phyloP scores from a whole-genome alignment of 2,113 vertebrate genomes.

The Irena cyanogastra region DNA sequence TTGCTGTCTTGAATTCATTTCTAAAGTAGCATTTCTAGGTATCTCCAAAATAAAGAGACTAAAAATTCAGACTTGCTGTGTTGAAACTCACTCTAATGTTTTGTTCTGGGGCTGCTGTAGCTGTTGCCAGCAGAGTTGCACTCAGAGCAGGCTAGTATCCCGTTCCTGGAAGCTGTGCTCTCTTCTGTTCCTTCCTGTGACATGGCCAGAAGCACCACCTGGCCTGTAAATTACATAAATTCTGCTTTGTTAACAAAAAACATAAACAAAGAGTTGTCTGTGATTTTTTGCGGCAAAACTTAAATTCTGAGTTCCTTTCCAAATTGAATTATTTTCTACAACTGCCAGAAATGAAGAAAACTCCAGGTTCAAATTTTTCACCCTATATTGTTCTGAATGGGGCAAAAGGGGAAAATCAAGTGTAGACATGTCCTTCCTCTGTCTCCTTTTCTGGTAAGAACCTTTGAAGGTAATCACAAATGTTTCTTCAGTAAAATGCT shows the following conservation, averaged over 20 bases:
- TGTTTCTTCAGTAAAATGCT: neutral
- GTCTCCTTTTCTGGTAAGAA: neutral
- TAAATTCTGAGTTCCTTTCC: neutral
- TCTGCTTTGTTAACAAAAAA: neutral
- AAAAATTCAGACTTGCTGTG: neutral
- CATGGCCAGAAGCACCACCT: neutral
- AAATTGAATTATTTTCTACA: neutral
- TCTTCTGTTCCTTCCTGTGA: neutral
- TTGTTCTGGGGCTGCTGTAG: neutral
- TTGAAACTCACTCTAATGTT: neutral
- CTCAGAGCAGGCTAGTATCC: neutral
- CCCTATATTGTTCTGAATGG: neutral
- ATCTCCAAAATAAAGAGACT: neutral
- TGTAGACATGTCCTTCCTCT: neutral
- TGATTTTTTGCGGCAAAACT: neutral
- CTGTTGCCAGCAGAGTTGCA: neutral
- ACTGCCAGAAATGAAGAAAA: neutral
- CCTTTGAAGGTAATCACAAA: neutral
- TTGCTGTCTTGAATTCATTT: neutral
- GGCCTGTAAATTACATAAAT: neutral
- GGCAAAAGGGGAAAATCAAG: neutral
- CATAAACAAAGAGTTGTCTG: neutral
- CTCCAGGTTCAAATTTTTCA: neutral
- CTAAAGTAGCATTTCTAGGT: neutral
- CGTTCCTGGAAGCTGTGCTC: fast-evolving